These are phyloP conservation scores for Herpetotheres cachinnans DNA, from an alignment of 2,113 vertebrate genomes.

Conservation along the genomic window DNA sequence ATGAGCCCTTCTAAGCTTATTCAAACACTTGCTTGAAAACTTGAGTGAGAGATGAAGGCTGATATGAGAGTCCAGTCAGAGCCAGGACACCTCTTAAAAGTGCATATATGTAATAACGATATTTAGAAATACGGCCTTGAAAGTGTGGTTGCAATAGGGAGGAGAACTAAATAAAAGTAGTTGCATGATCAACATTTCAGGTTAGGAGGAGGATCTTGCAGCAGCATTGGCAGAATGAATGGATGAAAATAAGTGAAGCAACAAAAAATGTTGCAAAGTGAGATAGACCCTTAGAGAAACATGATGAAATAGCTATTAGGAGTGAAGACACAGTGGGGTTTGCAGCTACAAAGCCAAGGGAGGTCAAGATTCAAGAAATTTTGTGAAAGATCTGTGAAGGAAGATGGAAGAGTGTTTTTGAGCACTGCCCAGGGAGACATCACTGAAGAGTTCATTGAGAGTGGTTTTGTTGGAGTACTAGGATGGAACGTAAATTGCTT, in stretches of 20 bases:
- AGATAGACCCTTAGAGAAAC: background rate
- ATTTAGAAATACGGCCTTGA: background rate
- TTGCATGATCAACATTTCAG: rapidly evolving
- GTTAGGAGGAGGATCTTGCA: background rate
- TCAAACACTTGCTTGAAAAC: background rate
- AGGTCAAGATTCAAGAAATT: background rate
- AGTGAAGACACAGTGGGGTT: background rate
- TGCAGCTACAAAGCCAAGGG: background rate
- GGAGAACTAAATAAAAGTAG: background rate
- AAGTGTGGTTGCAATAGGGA: background rate
- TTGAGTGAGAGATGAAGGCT: background rate
- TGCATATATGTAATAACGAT: background rate
- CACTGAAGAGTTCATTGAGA: background rate
- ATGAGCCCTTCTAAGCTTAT: background rate
- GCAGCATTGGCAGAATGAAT: background rate
- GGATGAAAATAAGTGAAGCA: background rate
- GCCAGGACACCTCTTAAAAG: background rate
- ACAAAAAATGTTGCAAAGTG: background rate
- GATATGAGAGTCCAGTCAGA: background rate
- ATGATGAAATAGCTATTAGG: background rate
- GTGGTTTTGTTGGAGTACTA: background rate
- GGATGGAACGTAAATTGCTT: background rate
- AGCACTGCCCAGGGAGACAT: background rate
- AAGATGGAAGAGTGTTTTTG: background rate
- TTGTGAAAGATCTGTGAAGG: background rate